Conservation (phyloP, 2,113 vertebrate species). For the Okapia johnstoni region DNA sequence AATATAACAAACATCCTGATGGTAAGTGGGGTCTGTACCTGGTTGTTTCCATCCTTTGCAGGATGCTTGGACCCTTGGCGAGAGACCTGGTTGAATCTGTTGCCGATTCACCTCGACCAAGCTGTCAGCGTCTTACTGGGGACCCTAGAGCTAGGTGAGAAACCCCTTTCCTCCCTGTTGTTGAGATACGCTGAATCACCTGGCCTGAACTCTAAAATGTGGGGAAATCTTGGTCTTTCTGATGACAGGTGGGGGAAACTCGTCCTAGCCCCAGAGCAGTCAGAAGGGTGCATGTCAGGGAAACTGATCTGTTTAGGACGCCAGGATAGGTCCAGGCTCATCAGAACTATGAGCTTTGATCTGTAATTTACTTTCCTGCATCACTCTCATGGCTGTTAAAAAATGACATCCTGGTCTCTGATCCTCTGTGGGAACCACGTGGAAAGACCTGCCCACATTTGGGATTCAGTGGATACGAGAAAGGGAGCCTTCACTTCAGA, state of each 20-base stretch:
- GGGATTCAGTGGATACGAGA: not conserved
- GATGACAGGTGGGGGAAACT: not conserved
- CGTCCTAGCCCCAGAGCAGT: not conserved
- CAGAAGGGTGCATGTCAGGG: not conserved
- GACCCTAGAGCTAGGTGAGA: not conserved
- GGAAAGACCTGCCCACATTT: not conserved
- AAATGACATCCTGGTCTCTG: not conserved
- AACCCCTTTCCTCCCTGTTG: not conserved
- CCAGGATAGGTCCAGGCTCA: not conserved
- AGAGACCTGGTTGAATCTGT: not conserved
- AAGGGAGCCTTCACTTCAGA: not conserved
- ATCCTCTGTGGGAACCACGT: not conserved
- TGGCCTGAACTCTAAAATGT: not conserved
- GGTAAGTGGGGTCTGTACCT: not conserved
- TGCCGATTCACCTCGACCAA: not conserved
- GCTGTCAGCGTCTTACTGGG: not conserved
- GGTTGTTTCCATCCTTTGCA: not conserved
- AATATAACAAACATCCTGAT: not conserved
- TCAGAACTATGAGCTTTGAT: not conserved
- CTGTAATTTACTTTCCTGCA: not conserved
- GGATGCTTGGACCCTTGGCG: not conserved
- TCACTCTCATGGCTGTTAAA: not conserved
- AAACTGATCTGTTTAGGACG: not conserved
- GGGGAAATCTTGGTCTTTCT: not conserved
- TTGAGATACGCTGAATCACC: not conserved